Percentiles rank a stretch among this genome's conserved stretches.
Evolutionary conservation across 2,888 invertebrate species (phyloP).

Genomic region (Plebejus melissa): DNA sequence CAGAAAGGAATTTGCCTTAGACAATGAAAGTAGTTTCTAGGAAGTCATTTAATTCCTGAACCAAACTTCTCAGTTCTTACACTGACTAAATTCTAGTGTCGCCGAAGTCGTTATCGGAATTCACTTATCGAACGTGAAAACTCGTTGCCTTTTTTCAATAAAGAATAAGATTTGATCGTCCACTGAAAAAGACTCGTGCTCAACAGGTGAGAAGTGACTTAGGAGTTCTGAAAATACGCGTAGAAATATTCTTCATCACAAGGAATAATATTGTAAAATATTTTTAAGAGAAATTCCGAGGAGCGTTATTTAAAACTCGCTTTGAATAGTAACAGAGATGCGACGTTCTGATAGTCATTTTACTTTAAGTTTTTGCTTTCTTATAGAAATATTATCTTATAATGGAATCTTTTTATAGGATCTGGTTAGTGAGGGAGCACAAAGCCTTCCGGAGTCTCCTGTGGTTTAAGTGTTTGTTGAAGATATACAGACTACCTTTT

Average conservation of each 20-base stretch:
- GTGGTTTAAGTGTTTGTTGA: neutral
- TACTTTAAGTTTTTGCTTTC: constrained; percentile 10
- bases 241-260: constrained; percentile 1
- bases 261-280: neutral
- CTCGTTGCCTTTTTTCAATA: neutral
- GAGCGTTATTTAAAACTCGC: neutral
- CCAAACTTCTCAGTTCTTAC: neutral
- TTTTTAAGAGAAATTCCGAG: neutral
- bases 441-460: neutral
- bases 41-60: neutral
- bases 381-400: constrained; percentile 7
- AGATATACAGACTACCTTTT: neutral
- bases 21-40: neutral
- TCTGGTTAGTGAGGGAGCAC: neutral
- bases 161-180: constrained; percentile 1
- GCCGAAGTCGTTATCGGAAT: neutral
- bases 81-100: constrained; percentile 1
- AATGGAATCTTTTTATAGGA: constrained; percentile 18
- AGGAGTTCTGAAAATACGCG: neutral
- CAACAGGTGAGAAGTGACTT: constrained; percentile 10
- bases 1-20: neutral
- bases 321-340: constrained; percentile 16
- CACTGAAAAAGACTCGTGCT: neutral
- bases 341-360: constrained; percentile 17
- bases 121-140: constrained; percentile 1